Evolutionary conservation across 2,888 invertebrate species (phyloP), one percentile per base, ranked within the genome.

Genomic region (Spialia ferax): DNA sequence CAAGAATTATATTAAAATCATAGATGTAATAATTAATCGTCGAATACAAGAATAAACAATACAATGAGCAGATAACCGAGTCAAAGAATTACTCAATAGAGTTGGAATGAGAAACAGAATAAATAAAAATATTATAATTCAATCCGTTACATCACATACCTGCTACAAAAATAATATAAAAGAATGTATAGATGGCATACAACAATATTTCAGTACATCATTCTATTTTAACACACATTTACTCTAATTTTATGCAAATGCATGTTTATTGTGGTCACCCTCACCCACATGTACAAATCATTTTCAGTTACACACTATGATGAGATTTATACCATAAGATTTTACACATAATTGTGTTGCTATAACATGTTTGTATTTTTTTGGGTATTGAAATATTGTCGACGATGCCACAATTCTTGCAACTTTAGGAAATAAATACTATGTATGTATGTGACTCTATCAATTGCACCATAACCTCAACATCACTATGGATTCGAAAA

Each of bases 21-120:
- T 90, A 92, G 89, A 89, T 91, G 91, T 87, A 88, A 86, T 84
- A 84, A 84, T 82, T 84, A 83, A 84, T 82, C 78, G 83, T 86
- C 82, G 80, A 70, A 79, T 83, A 81, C 77, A 83, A 75, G 78
- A 79, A 84, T 84, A 79, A 83, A 87, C 82, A 88, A 89, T 84
- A 86, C 83, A 87, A 85, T 83, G 86, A 84, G 84, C 80, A 79
- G 80, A 81, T 77, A 79, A 75, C 69, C 50, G 79, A 81, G 85
- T 85, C 81, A 83, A 80, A 77, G 82, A 77, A 85, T 84, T 83
- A 87, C 84, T 84, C 82, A 80, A 85, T 76, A 76, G 69, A 75
- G 84, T 81, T 91, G 92, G 89, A 91, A 91, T 91, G 90, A 89
- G 84, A 87, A 82, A 82, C 85, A 83, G 78, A 86, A 83, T 35